These are phyloP conservation scores for Drosophila malerkotliana DNA, from an alignment of 1,140 invertebrate genomes.

Conservation along the genomic window DNA sequence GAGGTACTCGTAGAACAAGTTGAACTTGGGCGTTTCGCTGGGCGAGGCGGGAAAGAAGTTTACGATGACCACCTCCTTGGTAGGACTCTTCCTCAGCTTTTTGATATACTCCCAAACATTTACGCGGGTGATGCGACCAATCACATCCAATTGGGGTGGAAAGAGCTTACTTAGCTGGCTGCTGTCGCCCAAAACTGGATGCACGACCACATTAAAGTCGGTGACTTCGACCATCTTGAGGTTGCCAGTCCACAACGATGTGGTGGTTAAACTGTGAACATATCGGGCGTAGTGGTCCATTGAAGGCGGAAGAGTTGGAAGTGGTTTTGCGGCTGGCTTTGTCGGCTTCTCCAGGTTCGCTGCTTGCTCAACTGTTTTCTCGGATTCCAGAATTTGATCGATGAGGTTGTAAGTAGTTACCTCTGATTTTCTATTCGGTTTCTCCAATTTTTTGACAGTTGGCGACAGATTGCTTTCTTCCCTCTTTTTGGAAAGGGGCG, in stretches of 20 bases:
- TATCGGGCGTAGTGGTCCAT: slow-evolving; percentile 57
- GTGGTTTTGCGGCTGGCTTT: slow-evolving; percentile 26
- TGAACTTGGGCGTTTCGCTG: slow-evolving; percentile 93
- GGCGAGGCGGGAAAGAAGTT: slow-evolving; percentile 91
- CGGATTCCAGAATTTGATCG: slow-evolving; percentile 79
- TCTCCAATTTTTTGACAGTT: slow-evolving; percentile 28
- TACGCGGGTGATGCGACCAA: slow-evolving; percentile 94
- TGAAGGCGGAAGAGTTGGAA: slow-evolving; percentile 7
- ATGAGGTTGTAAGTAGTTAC: slow-evolving; percentile 62
- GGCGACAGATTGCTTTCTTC: slow-evolving; percentile 30
- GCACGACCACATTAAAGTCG: slow-evolving; percentile 93
- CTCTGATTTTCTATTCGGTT: slow-evolving; percentile 46
- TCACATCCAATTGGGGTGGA: slow-evolving; percentile 92
- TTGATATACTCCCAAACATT: slow-evolving; percentile 97
- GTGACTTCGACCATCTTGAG: slow-evolving; percentile 96
- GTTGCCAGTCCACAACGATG: slow-evolving; percentile 92
- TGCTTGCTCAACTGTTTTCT: slow-evolving; percentile 72
- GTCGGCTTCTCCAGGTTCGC: slow-evolving; percentile 64
- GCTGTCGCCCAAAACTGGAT: slow-evolving; percentile 88
- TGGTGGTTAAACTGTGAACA: slow-evolving; percentile 62
- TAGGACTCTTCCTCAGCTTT: slow-evolving; percentile 94
- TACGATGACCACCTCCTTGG: slow-evolving; percentile 94
- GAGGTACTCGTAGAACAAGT: slow-evolving; percentile 95
- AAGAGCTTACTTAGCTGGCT: slow-evolving; percentile 89
- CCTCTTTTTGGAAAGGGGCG: slow-evolving; percentile 17